Conservation (phyloP, 2,113 vertebrate species). For the Myodes glareolus region DNA sequence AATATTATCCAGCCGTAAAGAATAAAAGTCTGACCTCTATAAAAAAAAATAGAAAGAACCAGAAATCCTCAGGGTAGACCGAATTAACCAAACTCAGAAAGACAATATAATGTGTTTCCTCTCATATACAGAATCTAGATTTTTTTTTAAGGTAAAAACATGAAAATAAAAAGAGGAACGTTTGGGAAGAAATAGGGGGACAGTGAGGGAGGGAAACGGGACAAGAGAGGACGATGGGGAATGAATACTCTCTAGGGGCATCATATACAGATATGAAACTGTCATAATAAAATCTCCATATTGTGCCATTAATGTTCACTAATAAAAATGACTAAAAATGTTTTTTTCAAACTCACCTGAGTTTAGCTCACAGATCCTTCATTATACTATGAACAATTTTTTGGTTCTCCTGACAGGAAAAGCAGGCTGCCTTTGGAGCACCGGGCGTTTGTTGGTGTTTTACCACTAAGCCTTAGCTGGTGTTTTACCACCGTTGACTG, state of each 20-base stretch:
- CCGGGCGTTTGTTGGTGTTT: constrained; percentile 53
- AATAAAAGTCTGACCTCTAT: not conserved
- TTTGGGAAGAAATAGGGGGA: not conserved
- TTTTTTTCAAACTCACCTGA: constrained; percentile 27
- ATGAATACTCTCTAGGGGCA: not conserved
- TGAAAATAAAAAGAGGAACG: not conserved
- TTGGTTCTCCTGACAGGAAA: constrained; percentile 57
- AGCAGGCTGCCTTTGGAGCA: constrained; percentile 59
- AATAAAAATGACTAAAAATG: not conserved
- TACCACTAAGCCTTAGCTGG: not conserved
- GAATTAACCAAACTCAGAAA: not conserved
- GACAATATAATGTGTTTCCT: not conserved
- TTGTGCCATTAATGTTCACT: not conserved
- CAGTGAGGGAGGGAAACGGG: not conserved
- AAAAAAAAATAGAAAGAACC: not conserved
- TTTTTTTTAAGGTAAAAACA: not conserved
- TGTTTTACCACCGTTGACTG: not conserved
- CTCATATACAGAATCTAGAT: not conserved
- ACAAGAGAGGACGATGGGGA: not conserved
- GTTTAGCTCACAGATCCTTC: constrained; percentile 59
- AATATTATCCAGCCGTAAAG: not conserved
- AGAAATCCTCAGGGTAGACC: not conserved
- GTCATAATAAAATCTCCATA: not conserved
- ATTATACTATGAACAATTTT: constrained; percentile 69
- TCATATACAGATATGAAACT: not conserved